These are phyloP conservation scores for Gila orcuttii DNA, from an alignment of 2,113 vertebrate species.

Conservation along the genomic window DNA sequence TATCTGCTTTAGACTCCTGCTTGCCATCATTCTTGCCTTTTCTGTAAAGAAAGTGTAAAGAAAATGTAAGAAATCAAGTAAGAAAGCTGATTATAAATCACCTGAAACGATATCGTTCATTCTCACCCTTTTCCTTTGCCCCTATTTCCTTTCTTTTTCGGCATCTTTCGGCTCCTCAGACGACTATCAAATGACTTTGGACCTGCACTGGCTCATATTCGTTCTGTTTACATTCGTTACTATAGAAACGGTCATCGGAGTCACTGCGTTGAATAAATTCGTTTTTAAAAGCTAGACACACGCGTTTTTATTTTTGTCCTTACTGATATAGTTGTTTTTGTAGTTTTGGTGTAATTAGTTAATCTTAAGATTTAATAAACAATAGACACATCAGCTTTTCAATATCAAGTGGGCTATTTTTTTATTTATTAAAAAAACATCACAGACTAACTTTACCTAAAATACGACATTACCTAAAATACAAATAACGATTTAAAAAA, in stretches of 20 bases:
- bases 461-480: background rate
- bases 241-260: conserved; percentile 46
- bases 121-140: conserved; percentile 65
- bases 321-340: background rate
- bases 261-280: background rate
- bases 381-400: background rate
- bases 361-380: background rate
- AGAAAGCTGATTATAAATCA: background rate
- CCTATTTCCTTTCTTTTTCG: conserved; percentile 71
- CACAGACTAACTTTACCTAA: background rate
- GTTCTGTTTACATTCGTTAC: conserved; percentile 53
- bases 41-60: conserved; percentile 55
- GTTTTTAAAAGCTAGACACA: background rate
- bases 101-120: background rate
- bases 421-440: background rate
- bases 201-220: background rate
- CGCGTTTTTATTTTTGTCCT: background rate
- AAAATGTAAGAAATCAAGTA: background rate
- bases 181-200: background rate
- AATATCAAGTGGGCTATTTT: background rate
- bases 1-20: conserved; percentile 64
- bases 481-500: background rate
- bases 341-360: background rate
- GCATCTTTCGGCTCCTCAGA: conserved; percentile 62
- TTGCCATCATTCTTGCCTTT: conserved; percentile 72